Conservation (phyloP, 2,888 invertebrate genomes). For the Microctonus hyperodae region DNA sequence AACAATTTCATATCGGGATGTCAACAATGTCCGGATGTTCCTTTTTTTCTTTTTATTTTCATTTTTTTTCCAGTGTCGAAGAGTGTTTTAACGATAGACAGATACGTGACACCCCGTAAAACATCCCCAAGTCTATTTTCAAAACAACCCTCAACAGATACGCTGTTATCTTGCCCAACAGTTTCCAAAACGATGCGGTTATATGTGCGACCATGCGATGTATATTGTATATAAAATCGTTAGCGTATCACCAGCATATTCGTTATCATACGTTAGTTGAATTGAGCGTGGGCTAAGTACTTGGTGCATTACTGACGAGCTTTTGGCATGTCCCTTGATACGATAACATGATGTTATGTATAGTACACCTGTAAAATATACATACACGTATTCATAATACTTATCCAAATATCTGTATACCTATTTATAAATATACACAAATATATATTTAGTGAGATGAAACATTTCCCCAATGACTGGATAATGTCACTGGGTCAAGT, state of each 20-base stretch:
- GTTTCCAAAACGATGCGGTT: conserved; percentile 40
- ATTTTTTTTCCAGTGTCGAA: no score
- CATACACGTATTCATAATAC: no score
- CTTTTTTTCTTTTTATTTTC: not conserved
- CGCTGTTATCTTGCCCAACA: conserved; percentile 43
- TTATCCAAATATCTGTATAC: no score
- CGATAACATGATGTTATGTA: not conserved
- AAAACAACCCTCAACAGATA: conserved; percentile 32
- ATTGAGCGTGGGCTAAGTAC: conserved; percentile 13
- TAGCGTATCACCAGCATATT: conserved; percentile 57
- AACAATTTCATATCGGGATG: conserved; percentile 13
- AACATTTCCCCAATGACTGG: conserved; percentile 7
- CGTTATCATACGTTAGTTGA: conserved; percentile 41
- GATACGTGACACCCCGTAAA: conserved; percentile 39
- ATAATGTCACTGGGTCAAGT: conserved; percentile 3
- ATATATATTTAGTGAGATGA: not conserved
- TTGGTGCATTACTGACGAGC: conserved; percentile 10
- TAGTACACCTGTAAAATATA: no score
- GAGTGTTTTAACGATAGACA: conserved; percentile 26
- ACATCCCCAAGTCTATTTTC: conserved; percentile 31
- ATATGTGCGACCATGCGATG: conserved; percentile 28
- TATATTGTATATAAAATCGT: conserved; percentile 44
- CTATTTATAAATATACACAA: not conserved
- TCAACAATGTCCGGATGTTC: not conserved
- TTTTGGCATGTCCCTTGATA: conserved; percentile 6